A percentile compares a stretch with the other conserved stretches of the same genome.
phyloP scores from a whole-genome alignment of 2,888 invertebrate genomes.

The Rhamphomyia laevipes region DNA sequence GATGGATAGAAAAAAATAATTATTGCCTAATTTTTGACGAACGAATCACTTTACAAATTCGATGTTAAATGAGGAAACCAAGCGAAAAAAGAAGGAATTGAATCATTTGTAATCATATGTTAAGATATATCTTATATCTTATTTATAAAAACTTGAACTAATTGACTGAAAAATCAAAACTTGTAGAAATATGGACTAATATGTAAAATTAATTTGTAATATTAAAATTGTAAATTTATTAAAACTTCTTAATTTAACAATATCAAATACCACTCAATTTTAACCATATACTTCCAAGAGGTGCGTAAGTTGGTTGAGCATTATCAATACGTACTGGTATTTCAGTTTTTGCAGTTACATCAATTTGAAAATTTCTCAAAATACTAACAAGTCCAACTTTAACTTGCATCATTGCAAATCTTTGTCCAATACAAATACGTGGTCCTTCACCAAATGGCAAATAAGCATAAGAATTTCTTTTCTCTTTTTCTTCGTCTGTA shows the following conservation, averaged over 20 bases:
- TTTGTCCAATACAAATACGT: constrained; percentile 15
- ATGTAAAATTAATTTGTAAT: not conserved
- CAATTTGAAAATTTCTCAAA: constrained; percentile 10
- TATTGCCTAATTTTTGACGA: no score
- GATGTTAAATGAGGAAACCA: no score
- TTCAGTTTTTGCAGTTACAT: constrained; percentile 3
- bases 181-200: not conserved
- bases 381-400: constrained; percentile 11
- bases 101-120: no score
- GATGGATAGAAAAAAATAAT: no score
- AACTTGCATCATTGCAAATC: constrained; percentile 14
- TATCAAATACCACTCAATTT: no score
- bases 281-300: constrained; percentile 11
- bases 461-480: constrained; percentile 20
- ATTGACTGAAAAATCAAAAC: not conserved
- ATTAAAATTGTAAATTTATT: not conserved
- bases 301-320: constrained; percentile 8
- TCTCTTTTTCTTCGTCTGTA: constrained; percentile 18
- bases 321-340: constrained; percentile 8
- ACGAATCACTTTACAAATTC: no score
- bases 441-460: constrained; percentile 31
- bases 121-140: no score
- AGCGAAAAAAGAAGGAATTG: no score
- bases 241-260: no score
- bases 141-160: no score